Percentiles rank a stretch among this genome's conserved stretches.
Conservation (phyloP, 2,797 vertebrate species). For the Moxostoma hubbsi region DNA sequence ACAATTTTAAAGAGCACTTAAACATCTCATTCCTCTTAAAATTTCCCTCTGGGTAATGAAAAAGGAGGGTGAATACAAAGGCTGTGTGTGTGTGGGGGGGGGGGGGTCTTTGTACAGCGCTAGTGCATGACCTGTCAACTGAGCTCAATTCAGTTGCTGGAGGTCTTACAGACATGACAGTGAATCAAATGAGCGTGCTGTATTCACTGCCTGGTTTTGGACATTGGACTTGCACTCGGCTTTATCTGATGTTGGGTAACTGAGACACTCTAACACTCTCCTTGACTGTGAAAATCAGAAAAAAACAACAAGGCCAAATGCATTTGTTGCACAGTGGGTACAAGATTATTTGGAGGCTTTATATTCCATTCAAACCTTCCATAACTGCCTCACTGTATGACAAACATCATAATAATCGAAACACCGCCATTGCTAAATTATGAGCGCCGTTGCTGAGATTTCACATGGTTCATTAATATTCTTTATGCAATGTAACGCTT, state of each 20-base stretch:
- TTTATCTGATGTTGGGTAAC: slow-evolving; percentile 44
- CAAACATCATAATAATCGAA: neutral
- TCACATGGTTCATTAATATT: too few relatives aligned
- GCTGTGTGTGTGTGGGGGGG: neutral
- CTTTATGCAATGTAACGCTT: too few relatives aligned
- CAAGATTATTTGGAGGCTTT: neutral
- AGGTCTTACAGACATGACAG: slow-evolving; percentile 19
- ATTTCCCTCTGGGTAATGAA: neutral
- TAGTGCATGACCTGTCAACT: slow-evolving; percentile 23
- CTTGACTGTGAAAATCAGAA: slow-evolving; percentile 18
- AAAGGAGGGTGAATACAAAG: neutral
- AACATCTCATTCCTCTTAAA: neutral
- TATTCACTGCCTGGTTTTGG: slow-evolving; percentile 31
- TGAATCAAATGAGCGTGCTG: slow-evolving; percentile 24
- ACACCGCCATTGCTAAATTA: neutral
- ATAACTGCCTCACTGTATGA: too few relatives aligned
- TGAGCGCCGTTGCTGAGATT: too few relatives aligned
- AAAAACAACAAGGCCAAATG: slow-evolving; percentile 9
- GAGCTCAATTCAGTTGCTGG: slow-evolving; percentile 28
- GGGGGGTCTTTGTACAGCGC: neutral
- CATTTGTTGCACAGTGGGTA: slow-evolving; percentile 13
- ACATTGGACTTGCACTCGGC: slow-evolving; percentile 29
- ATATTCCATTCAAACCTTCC: neutral
- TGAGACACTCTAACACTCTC: slow-evolving; percentile 16
- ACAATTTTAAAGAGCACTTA: too few relatives aligned